Conservation (phyloP, 2,888 invertebrate species). For the Cephus pulcher region DNA sequence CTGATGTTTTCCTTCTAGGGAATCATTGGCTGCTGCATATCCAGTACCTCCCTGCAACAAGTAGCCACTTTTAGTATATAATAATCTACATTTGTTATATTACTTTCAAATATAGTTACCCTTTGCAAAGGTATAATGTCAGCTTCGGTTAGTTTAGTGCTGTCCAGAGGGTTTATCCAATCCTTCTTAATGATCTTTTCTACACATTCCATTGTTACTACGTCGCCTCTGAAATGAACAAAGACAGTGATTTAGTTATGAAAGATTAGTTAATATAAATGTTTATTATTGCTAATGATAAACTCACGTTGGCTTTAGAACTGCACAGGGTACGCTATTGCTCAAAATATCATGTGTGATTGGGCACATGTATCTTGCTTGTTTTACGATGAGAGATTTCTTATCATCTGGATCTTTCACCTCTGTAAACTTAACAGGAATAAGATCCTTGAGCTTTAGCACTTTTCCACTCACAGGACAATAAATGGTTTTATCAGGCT, state of each 20-base stretch:
- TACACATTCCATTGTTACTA: conserved; percentile 95
- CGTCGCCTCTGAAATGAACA: conserved; percentile 81
- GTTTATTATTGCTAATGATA: conserved; percentile 1
- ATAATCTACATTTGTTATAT: conserved; percentile 1
- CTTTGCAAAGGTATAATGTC: conserved; percentile 94
- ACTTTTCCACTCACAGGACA: conserved; percentile 90
- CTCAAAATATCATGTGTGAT: conserved; percentile 96
- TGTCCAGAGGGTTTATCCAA: conserved; percentile 94
- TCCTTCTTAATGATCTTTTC: conserved; percentile 97
- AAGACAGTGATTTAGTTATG: conserved; percentile 1
- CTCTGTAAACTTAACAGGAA: conserved; percentile 91
- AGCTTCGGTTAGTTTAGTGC: conserved; percentile 83
- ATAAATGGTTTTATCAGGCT: conserved; percentile 82
- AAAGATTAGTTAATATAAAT: conserved; percentile 9
- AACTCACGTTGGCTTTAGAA: conserved; percentile 87
- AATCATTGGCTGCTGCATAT: conserved; percentile 87
- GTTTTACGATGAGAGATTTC: conserved; percentile 87
- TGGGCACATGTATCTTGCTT: conserved; percentile 96
- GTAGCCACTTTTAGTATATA: conserved; percentile 26
- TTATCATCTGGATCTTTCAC: conserved; percentile 90
- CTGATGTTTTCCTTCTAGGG: conserved; percentile 84
- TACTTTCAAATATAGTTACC: conserved; percentile 65
- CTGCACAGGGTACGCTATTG: conserved; percentile 94
- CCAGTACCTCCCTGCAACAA: conserved; percentile 90
- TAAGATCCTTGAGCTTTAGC: conserved; percentile 91